A percentile compares a stretch with the other conserved stretches of the same genome.
Conservation (phyloP, 2,797 vertebrate genomes). For the Nyctalus aviator region DNA sequence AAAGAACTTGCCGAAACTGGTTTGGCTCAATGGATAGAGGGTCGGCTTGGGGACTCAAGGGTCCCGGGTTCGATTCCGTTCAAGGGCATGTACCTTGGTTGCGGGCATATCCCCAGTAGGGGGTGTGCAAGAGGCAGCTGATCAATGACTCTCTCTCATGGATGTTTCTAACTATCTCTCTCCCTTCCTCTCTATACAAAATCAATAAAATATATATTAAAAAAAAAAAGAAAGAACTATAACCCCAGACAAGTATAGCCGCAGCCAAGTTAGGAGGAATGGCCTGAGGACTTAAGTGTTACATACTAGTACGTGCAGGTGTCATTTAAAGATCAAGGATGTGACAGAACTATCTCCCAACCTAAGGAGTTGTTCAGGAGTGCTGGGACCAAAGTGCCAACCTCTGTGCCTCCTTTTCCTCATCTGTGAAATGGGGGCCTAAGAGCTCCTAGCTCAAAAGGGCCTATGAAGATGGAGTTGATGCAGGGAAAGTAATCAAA, state of each 20-base stretch:
- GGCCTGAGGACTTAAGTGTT: not conserved
- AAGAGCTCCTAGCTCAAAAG: not conserved
- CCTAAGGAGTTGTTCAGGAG: not conserved
- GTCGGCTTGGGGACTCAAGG: no score
- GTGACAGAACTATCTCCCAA: not conserved
- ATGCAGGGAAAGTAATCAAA: not conserved
- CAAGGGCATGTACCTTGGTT: no score
- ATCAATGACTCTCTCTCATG: no score
- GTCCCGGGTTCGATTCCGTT: no score
- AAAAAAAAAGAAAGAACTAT: not conserved
- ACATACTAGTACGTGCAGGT: rapidly evolving
- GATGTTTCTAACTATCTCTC: no score
- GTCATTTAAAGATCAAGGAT: not conserved
- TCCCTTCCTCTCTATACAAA: no score
- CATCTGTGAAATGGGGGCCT: not conserved
- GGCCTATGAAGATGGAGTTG: not conserved
- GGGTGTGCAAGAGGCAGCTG: no score
- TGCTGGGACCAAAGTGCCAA: not conserved
- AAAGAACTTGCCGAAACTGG: no score
- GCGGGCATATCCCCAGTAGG: no score
- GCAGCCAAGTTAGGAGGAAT: not conserved
- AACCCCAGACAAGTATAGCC: not conserved
- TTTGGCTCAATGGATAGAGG: no score
- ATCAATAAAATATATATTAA: no score
- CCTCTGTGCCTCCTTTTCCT: slow-evolving; percentile 1